A percentile compares a stretch with the other conserved stretches of the same genome.
Conservation (phyloP, 2,888 invertebrate species). For the Tetragonisca angustula region DNA sequence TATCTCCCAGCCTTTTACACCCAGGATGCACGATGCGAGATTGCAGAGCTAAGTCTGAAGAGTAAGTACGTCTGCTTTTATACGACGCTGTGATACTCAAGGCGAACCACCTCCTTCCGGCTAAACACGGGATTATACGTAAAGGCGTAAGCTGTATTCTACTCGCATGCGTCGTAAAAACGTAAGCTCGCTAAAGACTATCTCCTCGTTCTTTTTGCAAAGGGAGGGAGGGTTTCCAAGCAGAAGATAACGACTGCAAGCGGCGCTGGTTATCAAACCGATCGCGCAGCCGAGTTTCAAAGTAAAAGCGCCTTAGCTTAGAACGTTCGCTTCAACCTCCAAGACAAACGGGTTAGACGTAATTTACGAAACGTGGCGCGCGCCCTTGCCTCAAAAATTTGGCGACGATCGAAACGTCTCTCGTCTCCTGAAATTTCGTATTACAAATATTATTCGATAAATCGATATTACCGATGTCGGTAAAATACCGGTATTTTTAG, state of each 20-base stretch:
- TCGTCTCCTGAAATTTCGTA: no score
- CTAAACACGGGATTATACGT: constrained; percentile 44
- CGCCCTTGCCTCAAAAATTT: no score
- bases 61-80: constrained; percentile 24
- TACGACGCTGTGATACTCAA: constrained; percentile 22
- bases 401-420: no score
- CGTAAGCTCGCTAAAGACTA: constrained; percentile 60
- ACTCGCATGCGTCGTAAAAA: constrained; percentile 58
- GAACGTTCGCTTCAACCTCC: not conserved
- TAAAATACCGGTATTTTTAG: no score
- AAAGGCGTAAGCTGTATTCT: constrained; percentile 54
- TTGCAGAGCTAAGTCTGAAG: constrained; percentile 24
- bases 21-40: constrained; percentile 21
- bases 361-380: not conserved
- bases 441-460: no score
- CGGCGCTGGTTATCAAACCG: constrained; percentile 18
- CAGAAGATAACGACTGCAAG: constrained; percentile 36
- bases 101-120: constrained; percentile 30
- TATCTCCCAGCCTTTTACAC: not conserved
- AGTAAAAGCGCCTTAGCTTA: not conserved
- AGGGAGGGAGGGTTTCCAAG: constrained; percentile 3
- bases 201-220: constrained; percentile 38
- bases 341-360: not conserved
- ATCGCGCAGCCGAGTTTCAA: not conserved
- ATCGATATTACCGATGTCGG: no score